Conservation (phyloP, 2,888 invertebrate genomes). For the Choreutis nemorana region DNA sequence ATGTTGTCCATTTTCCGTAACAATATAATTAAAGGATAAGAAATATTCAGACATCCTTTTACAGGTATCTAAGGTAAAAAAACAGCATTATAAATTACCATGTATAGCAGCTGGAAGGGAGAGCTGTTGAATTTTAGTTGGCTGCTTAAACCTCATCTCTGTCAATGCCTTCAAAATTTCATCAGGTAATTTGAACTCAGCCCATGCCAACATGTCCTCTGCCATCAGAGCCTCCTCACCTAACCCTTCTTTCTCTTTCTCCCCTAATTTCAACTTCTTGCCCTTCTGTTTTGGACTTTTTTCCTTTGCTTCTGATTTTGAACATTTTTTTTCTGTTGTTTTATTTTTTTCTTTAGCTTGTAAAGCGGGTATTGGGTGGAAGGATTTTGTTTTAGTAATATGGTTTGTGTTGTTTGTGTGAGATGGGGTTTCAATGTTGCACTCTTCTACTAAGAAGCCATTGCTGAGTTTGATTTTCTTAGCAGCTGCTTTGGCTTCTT, state of each 20-base stretch:
- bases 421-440: slow-evolving; percentile 25
- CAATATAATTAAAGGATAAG: no score
- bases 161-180: slow-evolving; percentile 76
- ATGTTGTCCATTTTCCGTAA: no score
- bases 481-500: slow-evolving; percentile 21
- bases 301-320: slow-evolving; percentile 8
- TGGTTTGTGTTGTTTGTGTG: slow-evolving; percentile 20
- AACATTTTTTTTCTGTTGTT: slow-evolving; percentile 5
- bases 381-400: slow-evolving; percentile 7
- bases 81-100: slow-evolving; percentile 68
- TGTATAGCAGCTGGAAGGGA: slow-evolving; percentile 85
- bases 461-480: slow-evolving; percentile 36
- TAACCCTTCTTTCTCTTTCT: slow-evolving; percentile 19
- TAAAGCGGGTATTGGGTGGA: no score
- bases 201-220: slow-evolving; percentile 70
- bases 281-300: no score
- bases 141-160: slow-evolving; percentile 79
- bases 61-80: no score
- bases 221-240: slow-evolving; percentile 25
- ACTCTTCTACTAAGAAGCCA: slow-evolving; percentile 45
- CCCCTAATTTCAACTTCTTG: slow-evolving; percentile 34
- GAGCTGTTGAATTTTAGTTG: slow-evolving; percentile 88
- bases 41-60: no score
- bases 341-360: slow-evolving; percentile 8
- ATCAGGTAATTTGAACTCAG: slow-evolving; percentile 72